phyloP scores from a whole-genome alignment of 2,888 invertebrate species.

The Chalcis sispes region DNA sequence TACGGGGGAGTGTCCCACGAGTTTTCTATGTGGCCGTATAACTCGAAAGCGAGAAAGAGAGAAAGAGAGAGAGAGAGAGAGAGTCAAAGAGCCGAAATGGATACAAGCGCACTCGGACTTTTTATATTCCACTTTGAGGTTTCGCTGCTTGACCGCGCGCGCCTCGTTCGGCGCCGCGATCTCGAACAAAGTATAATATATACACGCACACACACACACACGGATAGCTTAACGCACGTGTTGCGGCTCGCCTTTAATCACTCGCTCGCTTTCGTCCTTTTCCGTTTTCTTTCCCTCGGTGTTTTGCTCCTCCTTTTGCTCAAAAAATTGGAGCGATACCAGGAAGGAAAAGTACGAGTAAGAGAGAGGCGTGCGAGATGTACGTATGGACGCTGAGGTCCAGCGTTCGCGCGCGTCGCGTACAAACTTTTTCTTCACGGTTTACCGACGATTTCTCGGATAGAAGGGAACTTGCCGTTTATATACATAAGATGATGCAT shows the following conservation, averaged over 20 bases:
- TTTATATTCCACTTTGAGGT: slow-evolving; percentile 6
- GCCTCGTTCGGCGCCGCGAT: slow-evolving; percentile 13
- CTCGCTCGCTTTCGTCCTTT: neutral
- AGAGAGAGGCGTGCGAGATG: neutral
- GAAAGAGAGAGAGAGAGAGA: neutral
- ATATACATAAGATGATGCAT: neutral
- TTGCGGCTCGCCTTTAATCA: neutral
- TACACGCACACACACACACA: too few species aligned
- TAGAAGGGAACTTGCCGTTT: too few species aligned
- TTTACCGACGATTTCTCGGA: slow-evolving; percentile 3
- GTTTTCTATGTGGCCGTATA: too few species aligned
- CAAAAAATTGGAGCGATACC: slow-evolving; percentile 28
- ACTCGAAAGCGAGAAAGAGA: neutral
- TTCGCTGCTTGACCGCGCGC: neutral
- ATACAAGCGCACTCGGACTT: neutral
- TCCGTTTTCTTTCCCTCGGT: neutral
- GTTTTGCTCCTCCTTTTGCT: neutral
- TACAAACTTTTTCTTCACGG: slow-evolving; percentile 11
- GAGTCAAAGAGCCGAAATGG: slow-evolving; percentile 10
- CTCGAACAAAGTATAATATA: too few species aligned
- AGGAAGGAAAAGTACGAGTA: slow-evolving; percentile 1
- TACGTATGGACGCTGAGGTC: neutral
- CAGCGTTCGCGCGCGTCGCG: neutral
- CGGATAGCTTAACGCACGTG: neutral
- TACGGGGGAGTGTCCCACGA: slow-evolving; percentile 69